Percentiles rank a stretch among this genome's conserved stretches.
These are phyloP conservation scores for Drosophila greeni DNA, from an alignment of 2,888 invertebrate species.

Conservation along the genomic window DNA sequence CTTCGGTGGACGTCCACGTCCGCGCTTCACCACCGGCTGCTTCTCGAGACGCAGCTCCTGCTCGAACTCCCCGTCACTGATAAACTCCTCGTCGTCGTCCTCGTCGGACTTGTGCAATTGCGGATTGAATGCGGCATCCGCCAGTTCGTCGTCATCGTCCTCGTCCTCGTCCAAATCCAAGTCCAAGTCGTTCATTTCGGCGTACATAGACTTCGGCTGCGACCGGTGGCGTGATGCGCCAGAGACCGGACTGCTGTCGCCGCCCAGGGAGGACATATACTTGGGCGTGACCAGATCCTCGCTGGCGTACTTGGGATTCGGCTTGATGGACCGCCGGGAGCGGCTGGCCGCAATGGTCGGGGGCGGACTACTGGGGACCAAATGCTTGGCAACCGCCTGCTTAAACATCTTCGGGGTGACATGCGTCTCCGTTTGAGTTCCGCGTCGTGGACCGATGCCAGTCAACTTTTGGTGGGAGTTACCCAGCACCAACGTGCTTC, in stretches of 20 bases:
- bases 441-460: constrained; percentile 1
- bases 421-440: constrained; percentile 11
- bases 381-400: constrained; percentile 27
- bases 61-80: constrained; percentile 56
- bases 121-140: constrained; percentile 62
- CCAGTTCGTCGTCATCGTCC: constrained; percentile 56
- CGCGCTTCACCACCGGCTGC: constrained; percentile 51
- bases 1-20: constrained; percentile 67
- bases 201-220: constrained; percentile 51
- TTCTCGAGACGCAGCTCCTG: constrained; percentile 50
- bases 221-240: constrained; percentile 4
- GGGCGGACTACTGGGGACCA: constrained; percentile 49
- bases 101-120: constrained; percentile 62
- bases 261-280: constrained; percentile 54
- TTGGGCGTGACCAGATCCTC: constrained; percentile 77
- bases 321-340: constrained; percentile 78
- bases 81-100: constrained; percentile 63
- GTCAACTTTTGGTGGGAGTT: constrained; percentile 14
- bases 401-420: constrained; percentile 57
- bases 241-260: constrained; percentile 8
- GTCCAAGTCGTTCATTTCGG: constrained; percentile 50
- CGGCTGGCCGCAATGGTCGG: constrained; percentile 77
- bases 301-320: constrained; percentile 78
- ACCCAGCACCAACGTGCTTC: constrained; percentile 11
- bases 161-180: constrained; percentile 54